Conservation (phyloP, 2,888 invertebrate species). For the Drosophila nigricruria region DNA sequence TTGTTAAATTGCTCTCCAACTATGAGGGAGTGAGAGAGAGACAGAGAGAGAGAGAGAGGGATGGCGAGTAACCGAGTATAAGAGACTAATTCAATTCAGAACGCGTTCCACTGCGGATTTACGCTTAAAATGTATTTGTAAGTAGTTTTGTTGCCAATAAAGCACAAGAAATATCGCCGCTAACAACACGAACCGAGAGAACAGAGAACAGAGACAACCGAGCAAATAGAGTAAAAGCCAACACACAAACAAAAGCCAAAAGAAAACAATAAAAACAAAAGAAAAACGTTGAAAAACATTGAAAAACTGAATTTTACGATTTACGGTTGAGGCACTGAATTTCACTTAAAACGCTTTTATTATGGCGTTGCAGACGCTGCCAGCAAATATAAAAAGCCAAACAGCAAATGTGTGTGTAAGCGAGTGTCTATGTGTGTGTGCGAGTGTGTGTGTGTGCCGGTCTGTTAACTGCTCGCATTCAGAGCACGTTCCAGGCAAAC, state of each 20-base stretch:
- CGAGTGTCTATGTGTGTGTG: slow-evolving; percentile 21
- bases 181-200: slow-evolving; percentile 21
- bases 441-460: slow-evolving; percentile 34
- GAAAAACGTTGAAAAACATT: slow-evolving; percentile 69
- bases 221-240: slow-evolving; percentile 30
- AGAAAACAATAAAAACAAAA: slow-evolving; percentile 36
- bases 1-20: slow-evolving; percentile 56
- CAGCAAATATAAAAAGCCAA: slow-evolving; percentile 41
- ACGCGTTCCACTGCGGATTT: slow-evolving; percentile 63
- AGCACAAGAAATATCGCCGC: slow-evolving; percentile 48
- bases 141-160: slow-evolving; percentile 53
- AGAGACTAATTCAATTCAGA: slow-evolving; percentile 67
- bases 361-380: slow-evolving; percentile 53
- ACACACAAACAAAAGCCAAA: slow-evolving; percentile 29
- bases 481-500: slow-evolving; percentile 69
- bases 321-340: slow-evolving; percentile 75
- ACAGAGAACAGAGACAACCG: slow-evolving; percentile 6
- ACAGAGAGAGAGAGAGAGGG: background rate
- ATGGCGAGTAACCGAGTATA: background rate
- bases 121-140: slow-evolving; percentile 46
- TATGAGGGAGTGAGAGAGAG: background rate
- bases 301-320: slow-evolving; percentile 78
- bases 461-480: slow-evolving; percentile 70
- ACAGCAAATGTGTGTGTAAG: slow-evolving; percentile 21
- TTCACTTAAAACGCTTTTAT: slow-evolving; percentile 78